Percentiles rank a stretch among this genome's conserved stretches.
Evolutionary conservation across 2,797 vertebrate species (phyloP).

Genomic region (Sebastes steindachneri): DNA sequence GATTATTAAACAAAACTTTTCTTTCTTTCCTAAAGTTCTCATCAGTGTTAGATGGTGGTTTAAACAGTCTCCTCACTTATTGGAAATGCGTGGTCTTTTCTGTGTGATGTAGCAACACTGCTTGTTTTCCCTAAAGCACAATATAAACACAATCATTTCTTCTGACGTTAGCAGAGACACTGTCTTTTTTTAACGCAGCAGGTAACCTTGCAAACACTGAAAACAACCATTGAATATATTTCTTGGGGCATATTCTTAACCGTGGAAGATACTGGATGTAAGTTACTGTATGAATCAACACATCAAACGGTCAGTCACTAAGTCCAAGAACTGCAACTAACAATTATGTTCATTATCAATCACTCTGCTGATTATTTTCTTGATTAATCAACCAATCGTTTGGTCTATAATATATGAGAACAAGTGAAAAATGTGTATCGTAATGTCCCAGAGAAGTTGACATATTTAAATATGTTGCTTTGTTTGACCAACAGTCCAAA

Average conservation of each 20-base stretch:
- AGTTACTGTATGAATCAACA: not conserved
- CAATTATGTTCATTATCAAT: not conserved
- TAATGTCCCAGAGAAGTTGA: not conserved
- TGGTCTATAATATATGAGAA: not conserved
- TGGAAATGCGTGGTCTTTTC: too few relatives aligned
- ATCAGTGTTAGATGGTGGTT: too few relatives aligned
- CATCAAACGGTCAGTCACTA: not conserved
- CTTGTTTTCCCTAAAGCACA: not conserved
- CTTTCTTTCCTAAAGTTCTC: too few relatives aligned
- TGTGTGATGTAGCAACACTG: not conserved
- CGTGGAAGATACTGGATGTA: not conserved
- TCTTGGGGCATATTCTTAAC: not conserved
- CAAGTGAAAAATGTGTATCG: fast-evolving
- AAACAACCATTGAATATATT: not conserved
- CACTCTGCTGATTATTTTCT: not conserved
- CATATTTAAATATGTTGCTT: not conserved
- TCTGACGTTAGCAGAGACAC: too few relatives aligned
- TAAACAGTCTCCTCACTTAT: too few relatives aligned
- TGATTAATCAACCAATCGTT: not conserved
- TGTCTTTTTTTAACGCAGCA: too few relatives aligned
- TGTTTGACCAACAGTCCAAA: not conserved
- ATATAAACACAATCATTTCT: not conserved
- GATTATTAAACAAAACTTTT: too few relatives aligned
- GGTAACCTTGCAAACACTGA: not conserved
- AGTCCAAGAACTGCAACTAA: not conserved